Evolutionary conservation across 2,888 invertebrate genomes (phyloP), one percentile per base, ranked within the genome.

Genomic region (Seira ritae): DNA sequence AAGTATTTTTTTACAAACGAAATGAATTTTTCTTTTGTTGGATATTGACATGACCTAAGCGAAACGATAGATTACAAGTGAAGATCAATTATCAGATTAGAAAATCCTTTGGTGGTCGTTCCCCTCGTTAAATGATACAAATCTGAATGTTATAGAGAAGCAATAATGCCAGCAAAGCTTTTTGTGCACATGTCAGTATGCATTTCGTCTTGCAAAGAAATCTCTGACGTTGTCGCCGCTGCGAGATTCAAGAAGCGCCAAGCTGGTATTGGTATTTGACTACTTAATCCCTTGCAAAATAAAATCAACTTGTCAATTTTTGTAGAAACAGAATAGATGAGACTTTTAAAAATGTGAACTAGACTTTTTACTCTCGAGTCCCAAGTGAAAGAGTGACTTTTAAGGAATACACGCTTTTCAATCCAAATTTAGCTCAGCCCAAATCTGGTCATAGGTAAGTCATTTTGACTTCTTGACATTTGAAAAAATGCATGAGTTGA

Each of bases 31-130:
- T 50, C 50, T 50, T 50, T n/a, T 50, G 15, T 15, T 50, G 50
- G 12, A 50, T 12, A n/a, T n/a, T n/a, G 50, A 50, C 50, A 50
- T 31, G 31, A 31, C 31, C 31, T 8, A 31, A 15, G 50, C 12
- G 12, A 50, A 50, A 50, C 50, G 50, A 6, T 68, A n/a, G 19
- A 23, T 31, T 68, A n/a, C 31, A 23, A 68, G 42, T 66, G 65
- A 55, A 79, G 78, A 79, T 79, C 66, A 71, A 79, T 71, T 79
- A 79, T 67, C 46, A 37, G 78, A 79, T 79, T 72, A 79, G 65
- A 67, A 79, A 79, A 50, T 67, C 78, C 66, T 79, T 50, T 71
- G 72, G 78, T 72, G 71, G 78, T 50, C 66, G 71, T 66, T 72
- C 66, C 66, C 22, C 65, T 79, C 71, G 67, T 79, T 79, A 72